Evolutionary conservation across 2,797 vertebrate species (phyloP), one percentile per base, ranked within the genome.

Genomic region (Diplodus puntazzo): DNA sequence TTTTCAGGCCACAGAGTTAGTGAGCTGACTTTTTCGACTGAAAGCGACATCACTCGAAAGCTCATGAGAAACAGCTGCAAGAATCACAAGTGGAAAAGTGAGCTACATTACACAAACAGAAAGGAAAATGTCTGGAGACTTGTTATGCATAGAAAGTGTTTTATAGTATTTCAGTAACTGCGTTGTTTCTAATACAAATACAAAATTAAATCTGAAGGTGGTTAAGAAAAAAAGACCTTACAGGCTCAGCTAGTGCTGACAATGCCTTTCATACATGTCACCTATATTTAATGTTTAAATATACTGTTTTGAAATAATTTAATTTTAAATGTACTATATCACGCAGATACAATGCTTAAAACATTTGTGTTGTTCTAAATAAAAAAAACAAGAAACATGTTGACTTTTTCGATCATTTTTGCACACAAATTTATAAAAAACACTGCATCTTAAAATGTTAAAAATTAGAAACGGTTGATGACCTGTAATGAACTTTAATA

Each of bases 241-340:
- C 75, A 73, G 46, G 70, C 82, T 82, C 89, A 92, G 75, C 67
- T 80, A 52, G 86, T 82, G 84, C 88, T 83, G 89, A 78, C 30
- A 53, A 85, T 71, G 76, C 84, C 85, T 82, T 89, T 91, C 87
- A 86, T 87, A 87, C 89, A 90, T 87, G 90, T 94, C 93, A 93
- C 87, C 78, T 90, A 90, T 93, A 93, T 94, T 93, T 93, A 94
- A 94, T 92, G 90, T 93, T 95, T 90, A 91, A 93, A 93, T 89
- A 93, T 92, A 90, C 88, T 84, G 91, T 93, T 93, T 95, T 94
- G 75, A 94, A 92, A 94, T 95, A 95, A 95, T 93, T 95, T 95
- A 93, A 94, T 94, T 95, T 94, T 86, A 94, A 95, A 94, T 95
- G 95, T 95, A 93, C 88, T 92, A 95, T 95, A 96, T 95, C 91